These are phyloP conservation scores for Baronia brevicornis DNA, from an alignment of 2,888 invertebrate species.

Conservation along the genomic window DNA sequence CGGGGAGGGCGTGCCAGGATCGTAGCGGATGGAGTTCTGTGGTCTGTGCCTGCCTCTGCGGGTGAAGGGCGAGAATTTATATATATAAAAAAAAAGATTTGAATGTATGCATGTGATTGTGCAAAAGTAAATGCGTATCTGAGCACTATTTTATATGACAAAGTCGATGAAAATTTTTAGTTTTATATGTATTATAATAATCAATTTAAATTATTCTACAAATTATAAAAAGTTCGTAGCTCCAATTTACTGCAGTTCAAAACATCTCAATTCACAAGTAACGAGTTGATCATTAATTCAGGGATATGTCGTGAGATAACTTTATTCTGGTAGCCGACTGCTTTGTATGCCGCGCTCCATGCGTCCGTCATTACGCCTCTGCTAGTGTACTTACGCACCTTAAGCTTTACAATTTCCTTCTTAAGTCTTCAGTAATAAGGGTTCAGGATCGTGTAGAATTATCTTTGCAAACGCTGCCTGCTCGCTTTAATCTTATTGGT, in stretches of 20 bases:
- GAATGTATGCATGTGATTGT: too few species aligned
- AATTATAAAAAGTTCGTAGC: constrained; percentile 43
- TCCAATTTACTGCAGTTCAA: constrained; percentile 57
- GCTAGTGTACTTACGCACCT: constrained; percentile 31
- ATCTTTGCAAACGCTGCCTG: constrained; percentile 47
- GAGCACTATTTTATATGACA: too few species aligned
- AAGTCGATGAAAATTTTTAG: too few species aligned
- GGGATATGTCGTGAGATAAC: constrained; percentile 74
- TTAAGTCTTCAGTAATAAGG: constrained; percentile 29
- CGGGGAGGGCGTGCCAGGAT: too few species aligned
- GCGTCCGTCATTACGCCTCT: constrained; percentile 66
- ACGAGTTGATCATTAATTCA: constrained; percentile 73
- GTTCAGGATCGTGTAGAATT: constrained; percentile 16
- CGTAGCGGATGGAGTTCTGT: too few species aligned
- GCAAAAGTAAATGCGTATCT: too few species aligned
- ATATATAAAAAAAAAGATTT: too few species aligned
- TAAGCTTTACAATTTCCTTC: constrained; percentile 26
- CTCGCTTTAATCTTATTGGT: constrained; percentile 75
- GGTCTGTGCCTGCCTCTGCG: too few species aligned
- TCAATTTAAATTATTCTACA: too few species aligned
- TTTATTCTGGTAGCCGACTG: constrained; percentile 75
- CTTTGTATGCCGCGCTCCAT: constrained; percentile 72
- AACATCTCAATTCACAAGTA: constrained; percentile 73
- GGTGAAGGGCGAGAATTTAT: too few species aligned
- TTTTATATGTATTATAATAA: too few species aligned